These are phyloP conservation scores for Paracanthobrama guichenoti DNA, from an alignment of 2,113 vertebrate species.

Conservation along the genomic window DNA sequence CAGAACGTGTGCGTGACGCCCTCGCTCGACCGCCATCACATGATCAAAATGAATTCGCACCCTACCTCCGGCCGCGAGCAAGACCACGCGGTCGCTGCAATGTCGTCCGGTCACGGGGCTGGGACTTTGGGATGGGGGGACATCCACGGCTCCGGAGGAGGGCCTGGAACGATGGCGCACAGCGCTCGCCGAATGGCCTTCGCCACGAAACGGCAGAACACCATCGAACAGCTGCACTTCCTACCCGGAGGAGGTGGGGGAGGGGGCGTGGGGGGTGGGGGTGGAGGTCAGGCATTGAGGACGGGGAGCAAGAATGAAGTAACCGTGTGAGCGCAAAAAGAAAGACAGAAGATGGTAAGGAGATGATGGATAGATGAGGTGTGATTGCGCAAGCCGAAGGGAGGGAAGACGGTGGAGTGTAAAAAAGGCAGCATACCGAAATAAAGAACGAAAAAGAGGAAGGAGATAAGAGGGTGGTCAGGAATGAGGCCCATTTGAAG, in stretches of 20 bases:
- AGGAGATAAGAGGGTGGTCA: not conserved
- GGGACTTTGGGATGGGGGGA: slow-evolving; percentile 72
- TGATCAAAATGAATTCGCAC: slow-evolving; percentile 88
- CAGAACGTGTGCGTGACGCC: slow-evolving; percentile 83
- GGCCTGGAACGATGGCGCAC: slow-evolving; percentile 65
- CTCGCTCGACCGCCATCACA: slow-evolving; percentile 82
- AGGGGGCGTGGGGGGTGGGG: slow-evolving; percentile 64
- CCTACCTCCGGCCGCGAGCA: slow-evolving; percentile 77
- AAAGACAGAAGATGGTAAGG: slow-evolving; percentile 41
- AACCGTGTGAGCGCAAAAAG: slow-evolving; percentile 77
- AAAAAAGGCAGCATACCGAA: not conserved
- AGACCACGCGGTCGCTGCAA: slow-evolving; percentile 55
- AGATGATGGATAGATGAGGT: slow-evolving; percentile 23
- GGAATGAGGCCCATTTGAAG: slow-evolving; percentile 13
- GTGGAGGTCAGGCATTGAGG: slow-evolving; percentile 74
- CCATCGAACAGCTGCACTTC: slow-evolving; percentile 89
- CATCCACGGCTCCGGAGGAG: slow-evolving; percentile 61
- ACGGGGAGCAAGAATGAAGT: slow-evolving; percentile 89
- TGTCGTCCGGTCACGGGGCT: slow-evolving; percentile 58
- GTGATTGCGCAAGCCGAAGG: slow-evolving; percentile 30
- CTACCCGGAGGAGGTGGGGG: slow-evolving; percentile 78
- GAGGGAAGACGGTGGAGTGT: not conserved
- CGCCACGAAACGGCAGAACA: slow-evolving; percentile 84
- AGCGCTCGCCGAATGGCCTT: slow-evolving; percentile 80
- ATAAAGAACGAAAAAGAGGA: slow-evolving; percentile 7